Evolutionary conservation across 2,113 vertebrate species (phyloP).

Genomic region (Amphiprion percula): DNA sequence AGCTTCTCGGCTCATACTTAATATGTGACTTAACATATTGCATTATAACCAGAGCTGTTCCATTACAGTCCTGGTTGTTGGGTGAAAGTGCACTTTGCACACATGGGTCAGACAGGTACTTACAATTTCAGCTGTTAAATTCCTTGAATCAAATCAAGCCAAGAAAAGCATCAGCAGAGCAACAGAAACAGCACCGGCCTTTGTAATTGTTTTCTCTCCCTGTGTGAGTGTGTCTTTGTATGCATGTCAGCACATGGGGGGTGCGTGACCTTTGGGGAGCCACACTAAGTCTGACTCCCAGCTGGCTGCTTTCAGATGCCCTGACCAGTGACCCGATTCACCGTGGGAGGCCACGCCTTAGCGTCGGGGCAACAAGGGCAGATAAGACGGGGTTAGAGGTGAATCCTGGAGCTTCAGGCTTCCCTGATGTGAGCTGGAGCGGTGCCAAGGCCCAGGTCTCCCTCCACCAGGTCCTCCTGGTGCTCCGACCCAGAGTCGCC

Average conservation of each 20-base stretch:
- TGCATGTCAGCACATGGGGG: slow-evolving; percentile 28
- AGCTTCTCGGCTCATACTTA: slow-evolving; percentile 7
- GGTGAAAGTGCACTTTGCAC: background rate
- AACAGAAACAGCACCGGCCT: slow-evolving; percentile 35
- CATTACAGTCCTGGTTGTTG: background rate
- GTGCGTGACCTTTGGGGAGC: slow-evolving; percentile 53
- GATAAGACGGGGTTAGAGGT: slow-evolving; percentile 44
- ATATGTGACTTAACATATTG: slow-evolving; percentile 14
- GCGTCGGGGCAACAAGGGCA: slow-evolving; percentile 23
- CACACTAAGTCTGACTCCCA: slow-evolving; percentile 25
- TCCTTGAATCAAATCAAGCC: slow-evolving; percentile 20
- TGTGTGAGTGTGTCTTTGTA: slow-evolving; percentile 28
- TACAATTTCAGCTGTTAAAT: slow-evolving; percentile 2
- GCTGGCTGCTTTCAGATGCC: slow-evolving; percentile 38
- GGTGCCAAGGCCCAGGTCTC: slow-evolving; percentile 67
- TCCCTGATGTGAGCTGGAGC: slow-evolving; percentile 19
- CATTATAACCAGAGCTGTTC: background rate
- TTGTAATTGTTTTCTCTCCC: slow-evolving; percentile 14
- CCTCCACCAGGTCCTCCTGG: slow-evolving; percentile 69
- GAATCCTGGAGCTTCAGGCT: slow-evolving; percentile 30
- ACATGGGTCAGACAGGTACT: background rate
- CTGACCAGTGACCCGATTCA: slow-evolving; percentile 39
- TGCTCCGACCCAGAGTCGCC: slow-evolving; percentile 38
- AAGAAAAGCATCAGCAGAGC: background rate
- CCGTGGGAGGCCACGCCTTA: slow-evolving; percentile 37